Conservation (phyloP, 2,888 invertebrate species). For the Scaptomyza flava region DNA sequence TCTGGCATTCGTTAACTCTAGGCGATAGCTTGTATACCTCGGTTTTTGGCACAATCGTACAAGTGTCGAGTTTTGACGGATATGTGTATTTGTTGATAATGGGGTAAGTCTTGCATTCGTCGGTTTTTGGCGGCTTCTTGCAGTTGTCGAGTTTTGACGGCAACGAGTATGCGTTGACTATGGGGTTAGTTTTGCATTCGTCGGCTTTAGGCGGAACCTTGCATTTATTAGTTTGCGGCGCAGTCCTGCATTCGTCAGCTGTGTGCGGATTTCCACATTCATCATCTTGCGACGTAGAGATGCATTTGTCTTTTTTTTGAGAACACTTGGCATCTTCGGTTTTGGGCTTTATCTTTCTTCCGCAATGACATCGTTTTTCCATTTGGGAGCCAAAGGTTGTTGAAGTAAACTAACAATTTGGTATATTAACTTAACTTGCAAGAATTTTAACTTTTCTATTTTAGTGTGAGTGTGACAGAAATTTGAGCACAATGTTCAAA, state of each 20-base stretch:
- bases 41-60: not conserved
- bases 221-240: not conserved
- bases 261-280: not conserved
- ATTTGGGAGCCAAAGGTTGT: not conserved
- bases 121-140: too few species aligned
- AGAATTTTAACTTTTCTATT: conserved; percentile 10
- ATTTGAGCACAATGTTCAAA: not conserved
- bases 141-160: too few species aligned
- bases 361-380: conserved; percentile 6
- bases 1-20: not conserved
- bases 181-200: not conserved
- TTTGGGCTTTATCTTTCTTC: not conserved
- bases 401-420: conserved; percentile 18
- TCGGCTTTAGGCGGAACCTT: not conserved
- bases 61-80: not conserved
- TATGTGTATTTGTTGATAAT: too few species aligned
- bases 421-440: conserved; percentile 1
- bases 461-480: not conserved
- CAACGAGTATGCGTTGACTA: too few species aligned
- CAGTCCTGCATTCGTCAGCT: not conserved
- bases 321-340: not conserved
- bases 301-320: not conserved
- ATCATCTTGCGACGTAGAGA: not conserved
- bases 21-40: not conserved
- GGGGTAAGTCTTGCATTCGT: too few species aligned